Percentiles rank a stretch among this genome's conserved stretches.
phyloP scores from a whole-genome alignment of 1,140 invertebrate genomes.

The Drosophila subpulchrella region DNA sequence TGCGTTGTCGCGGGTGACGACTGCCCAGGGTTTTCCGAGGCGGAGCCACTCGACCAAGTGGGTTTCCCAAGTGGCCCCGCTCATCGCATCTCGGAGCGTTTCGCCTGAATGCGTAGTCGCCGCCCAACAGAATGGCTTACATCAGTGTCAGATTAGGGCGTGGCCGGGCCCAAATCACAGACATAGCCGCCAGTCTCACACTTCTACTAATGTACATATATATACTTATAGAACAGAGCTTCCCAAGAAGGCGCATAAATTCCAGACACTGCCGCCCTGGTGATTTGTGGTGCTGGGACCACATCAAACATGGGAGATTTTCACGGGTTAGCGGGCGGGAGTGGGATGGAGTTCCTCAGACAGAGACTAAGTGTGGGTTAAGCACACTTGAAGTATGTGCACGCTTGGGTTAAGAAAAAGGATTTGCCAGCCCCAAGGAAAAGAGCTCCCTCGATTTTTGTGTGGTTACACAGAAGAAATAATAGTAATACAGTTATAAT shows the following conservation, averaged over 20 bases:
- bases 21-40: conserved; percentile 29
- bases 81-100: conserved; percentile 33
- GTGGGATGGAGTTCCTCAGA: conserved; percentile 28
- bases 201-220: not conserved
- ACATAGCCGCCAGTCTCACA: conserved; percentile 54
- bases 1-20: conserved; percentile 16
- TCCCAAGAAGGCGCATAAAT: conserved; percentile 70
- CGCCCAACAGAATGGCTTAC: conserved; percentile 55
- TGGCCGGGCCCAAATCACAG: conserved; percentile 61
- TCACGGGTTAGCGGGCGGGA: not conserved
- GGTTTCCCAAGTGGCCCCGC: conserved; percentile 17
- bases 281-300: conserved; percentile 74
- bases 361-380: conserved; percentile 59
- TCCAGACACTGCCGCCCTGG: conserved; percentile 66
- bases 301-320: conserved; percentile 68
- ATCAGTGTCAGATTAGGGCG: conserved; percentile 78
- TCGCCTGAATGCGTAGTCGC: conserved; percentile 55
- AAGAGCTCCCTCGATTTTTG: conserved; percentile 4
- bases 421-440: conserved; percentile 54
- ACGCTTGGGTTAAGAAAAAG: conserved; percentile 72
- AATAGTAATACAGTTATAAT: not conserved
- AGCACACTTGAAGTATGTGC: conserved; percentile 77
- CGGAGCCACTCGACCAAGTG: conserved; percentile 32
- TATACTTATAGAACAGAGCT: conserved; percentile 2
- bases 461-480: not conserved